Evolutionary conservation across 2,797 vertebrate species (phyloP).

Genomic region (Microhierax caerulescens): DNA sequence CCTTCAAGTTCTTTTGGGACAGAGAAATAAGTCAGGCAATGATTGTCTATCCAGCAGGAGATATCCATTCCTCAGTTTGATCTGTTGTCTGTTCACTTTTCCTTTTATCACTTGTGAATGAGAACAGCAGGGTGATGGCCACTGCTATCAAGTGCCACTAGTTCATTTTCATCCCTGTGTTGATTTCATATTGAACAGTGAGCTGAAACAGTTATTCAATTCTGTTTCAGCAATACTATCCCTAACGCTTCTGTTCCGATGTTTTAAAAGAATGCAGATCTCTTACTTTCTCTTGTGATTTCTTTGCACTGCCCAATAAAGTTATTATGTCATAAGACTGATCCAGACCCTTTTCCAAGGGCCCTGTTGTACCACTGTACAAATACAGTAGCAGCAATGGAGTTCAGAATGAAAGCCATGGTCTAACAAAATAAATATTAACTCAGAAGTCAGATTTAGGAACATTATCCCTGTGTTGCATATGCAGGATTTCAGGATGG

Average conservation of each 20-base stretch:
- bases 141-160: background rate
- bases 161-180: background rate
- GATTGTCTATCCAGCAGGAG: background rate
- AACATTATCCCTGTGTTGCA: background rate
- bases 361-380: background rate
- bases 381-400: background rate
- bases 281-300: background rate
- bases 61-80: background rate
- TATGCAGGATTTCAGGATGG: background rate
- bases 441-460: background rate
- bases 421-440: background rate
- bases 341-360: background rate
- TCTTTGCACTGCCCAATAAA: background rate
- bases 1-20: background rate
- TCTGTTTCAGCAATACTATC: background rate
- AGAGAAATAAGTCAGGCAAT: background rate
- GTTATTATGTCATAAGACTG: background rate
- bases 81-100: background rate
- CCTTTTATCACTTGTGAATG: background rate
- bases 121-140: background rate
- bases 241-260: background rate
- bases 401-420: background rate
- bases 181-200: background rate
- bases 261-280: background rate
- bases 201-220: background rate